These are phyloP conservation scores for Epizoanthus rinbou DNA, from an alignment of 92 coral and sea anemone genomes.

Conservation along the genomic window DNA sequence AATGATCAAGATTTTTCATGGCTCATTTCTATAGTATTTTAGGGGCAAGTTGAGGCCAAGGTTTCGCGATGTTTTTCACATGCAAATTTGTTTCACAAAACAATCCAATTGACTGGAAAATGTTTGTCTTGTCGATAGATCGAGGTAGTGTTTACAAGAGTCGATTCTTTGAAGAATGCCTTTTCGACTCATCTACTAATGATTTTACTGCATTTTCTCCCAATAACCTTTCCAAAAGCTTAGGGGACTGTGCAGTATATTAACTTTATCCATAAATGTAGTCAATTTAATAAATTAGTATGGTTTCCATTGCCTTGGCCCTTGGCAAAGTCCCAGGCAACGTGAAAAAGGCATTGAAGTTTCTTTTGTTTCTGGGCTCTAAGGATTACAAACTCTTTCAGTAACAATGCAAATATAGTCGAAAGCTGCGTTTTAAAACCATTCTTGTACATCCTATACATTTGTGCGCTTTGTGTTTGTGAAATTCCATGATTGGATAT, in stretches of 20 bases:
- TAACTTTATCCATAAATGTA: too few relatives aligned
- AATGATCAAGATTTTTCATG: background rate
- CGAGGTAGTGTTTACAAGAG: constrained; percentile 25
- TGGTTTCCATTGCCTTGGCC: background rate
- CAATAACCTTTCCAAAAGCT: too few relatives aligned
- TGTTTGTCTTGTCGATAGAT: constrained; percentile 40
- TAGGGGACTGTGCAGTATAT: too few relatives aligned
- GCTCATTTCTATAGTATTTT: constrained; percentile 3
- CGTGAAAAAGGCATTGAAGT: background rate
- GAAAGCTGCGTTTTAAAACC: background rate
- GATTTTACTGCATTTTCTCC: background rate
- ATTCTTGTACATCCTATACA: background rate
- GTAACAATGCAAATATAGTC: background rate
- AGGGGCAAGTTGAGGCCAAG: constrained; percentile 8
- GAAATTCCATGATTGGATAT: background rate
- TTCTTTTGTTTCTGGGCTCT: background rate
- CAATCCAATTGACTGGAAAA: constrained; percentile 12
- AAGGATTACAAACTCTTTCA: background rate
- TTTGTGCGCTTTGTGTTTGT: background rate
- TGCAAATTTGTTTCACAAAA: constrained; percentile 27
- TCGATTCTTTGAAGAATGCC: background rate
- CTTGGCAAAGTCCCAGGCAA: constrained; percentile 9
- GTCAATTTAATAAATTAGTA: too few relatives aligned
- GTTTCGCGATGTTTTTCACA: background rate
- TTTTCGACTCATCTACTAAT: background rate